Evolutionary conservation across 2,797 vertebrate species (phyloP).

Genomic region (Acanthurus lineatus): DNA sequence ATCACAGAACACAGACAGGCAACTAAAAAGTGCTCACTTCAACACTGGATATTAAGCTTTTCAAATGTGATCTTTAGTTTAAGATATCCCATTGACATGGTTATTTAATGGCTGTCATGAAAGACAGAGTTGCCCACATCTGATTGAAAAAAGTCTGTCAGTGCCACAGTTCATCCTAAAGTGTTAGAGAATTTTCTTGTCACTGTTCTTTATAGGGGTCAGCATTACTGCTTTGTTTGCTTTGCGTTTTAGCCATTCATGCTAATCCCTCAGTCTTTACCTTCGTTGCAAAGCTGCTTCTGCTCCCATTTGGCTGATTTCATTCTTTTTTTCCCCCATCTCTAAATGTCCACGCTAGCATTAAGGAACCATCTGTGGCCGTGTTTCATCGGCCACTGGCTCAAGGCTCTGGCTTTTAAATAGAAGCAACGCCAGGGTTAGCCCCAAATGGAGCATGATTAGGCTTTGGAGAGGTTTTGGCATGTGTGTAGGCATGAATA

Average conservation of each 20-base stretch:
- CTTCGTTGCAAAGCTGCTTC: conserved; percentile 55
- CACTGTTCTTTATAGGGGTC: conserved; percentile 30
- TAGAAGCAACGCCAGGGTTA: conserved; percentile 63
- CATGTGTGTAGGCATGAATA: conserved; percentile 9
- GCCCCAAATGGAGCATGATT: conserved; percentile 43
- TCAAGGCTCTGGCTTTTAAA: conserved; percentile 75
- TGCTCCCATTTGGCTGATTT: conserved; percentile 72
- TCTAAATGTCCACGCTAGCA: conserved; percentile 75
- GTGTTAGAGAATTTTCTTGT: conserved; percentile 24
- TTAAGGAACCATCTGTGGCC: conserved; percentile 81
- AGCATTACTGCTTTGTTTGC: conserved; percentile 35
- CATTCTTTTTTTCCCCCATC: conserved; percentile 36
- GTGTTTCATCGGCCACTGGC: conserved; percentile 64
- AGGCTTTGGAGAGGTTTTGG: conserved; percentile 36
- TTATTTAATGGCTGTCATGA: conserved; percentile 61
- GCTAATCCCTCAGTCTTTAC: conserved; percentile 43
- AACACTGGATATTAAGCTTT: background rate
- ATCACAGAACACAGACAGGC: background rate
- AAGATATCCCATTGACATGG: conserved; percentile 31
- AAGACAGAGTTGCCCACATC: conserved; percentile 56
- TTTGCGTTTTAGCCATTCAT: conserved; percentile 37
- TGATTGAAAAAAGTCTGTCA: conserved; percentile 50
- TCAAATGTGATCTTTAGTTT: conserved; percentile 12
- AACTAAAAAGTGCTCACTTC: background rate
- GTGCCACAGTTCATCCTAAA: conserved; percentile 65